These are phyloP conservation scores for Odontothrips loti DNA, from an alignment of 2,888 invertebrate genomes.

Conservation along the genomic window DNA sequence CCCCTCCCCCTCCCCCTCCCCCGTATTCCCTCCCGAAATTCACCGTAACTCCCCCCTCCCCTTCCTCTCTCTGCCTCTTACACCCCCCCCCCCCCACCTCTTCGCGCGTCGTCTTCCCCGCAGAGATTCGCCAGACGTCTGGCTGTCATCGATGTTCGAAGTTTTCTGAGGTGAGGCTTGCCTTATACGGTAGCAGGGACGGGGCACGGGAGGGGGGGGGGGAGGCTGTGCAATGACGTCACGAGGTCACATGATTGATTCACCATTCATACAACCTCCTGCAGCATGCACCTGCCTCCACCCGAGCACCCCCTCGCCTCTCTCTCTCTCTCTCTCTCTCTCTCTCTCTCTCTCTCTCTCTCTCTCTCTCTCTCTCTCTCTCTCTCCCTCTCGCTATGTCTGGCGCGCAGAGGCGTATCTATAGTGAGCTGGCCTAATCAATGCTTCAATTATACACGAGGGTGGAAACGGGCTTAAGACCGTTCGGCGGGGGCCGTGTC, in stretches of 20 bases:
- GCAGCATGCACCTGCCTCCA: no score
- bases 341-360: slow-evolving; percentile 1
- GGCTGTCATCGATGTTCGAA: no score
- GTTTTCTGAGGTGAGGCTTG: no score
- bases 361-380: slow-evolving; percentile 1
- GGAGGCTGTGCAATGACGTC: no score
- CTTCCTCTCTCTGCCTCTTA: neutral
- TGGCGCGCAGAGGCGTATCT: neutral
- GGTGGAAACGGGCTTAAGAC: neutral
- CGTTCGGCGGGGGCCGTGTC: neutral
- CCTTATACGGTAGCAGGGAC: no score
- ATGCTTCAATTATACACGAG: neutral
- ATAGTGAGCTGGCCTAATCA: neutral
- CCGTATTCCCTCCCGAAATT: no score
- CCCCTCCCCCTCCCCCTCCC: neutral
- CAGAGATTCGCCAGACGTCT: no score
- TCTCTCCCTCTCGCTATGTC: neutral
- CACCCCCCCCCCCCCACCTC: neutral
- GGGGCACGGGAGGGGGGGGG: no score
- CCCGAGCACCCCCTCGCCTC: neutral
- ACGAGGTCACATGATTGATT: no score
- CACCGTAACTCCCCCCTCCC: neutral
- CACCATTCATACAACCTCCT: no score
- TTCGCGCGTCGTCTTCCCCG: no score
- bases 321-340: neutral